Percentiles rank a stretch among this genome's conserved stretches.
Evolutionary conservation across 2,888 invertebrate species (phyloP).

Genomic region (Sphaerophoria taeniata): DNA sequence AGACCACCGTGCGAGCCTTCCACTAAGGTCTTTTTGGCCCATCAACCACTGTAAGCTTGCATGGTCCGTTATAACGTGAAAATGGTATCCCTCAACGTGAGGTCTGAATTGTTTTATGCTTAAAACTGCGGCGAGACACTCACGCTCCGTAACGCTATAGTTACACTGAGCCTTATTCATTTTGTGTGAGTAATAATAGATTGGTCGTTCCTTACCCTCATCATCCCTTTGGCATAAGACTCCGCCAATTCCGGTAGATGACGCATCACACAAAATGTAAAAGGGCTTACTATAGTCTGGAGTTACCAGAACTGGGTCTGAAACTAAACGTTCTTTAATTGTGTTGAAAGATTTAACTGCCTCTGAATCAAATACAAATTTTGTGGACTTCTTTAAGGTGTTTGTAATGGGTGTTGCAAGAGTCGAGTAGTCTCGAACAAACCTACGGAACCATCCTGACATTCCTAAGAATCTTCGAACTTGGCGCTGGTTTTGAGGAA

Average conservation of each 20-base stretch:
- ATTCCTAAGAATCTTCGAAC: constrained; percentile 71
- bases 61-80: constrained; percentile 2
- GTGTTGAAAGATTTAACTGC: constrained; percentile 1
- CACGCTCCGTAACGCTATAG: too few relatives aligned
- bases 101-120: constrained; percentile 46
- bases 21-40: too few relatives aligned
- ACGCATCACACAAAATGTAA: too few relatives aligned
- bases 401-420: constrained; percentile 30
- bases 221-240: too few relatives aligned
- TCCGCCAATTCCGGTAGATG: too few relatives aligned
- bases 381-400: neutral
- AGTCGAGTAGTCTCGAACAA: constrained; percentile 55
- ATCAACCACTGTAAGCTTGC: neutral
- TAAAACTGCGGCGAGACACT: too few relatives aligned
- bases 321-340: too few relatives aligned
- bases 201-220: constrained; percentile 21
- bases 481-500: constrained; percentile 52
- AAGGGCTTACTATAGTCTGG: too few relatives aligned
- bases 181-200: constrained; percentile 24
- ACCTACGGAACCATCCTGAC: constrained; percentile 71
- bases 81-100: constrained; percentile 52
- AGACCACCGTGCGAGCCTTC: too few relatives aligned
- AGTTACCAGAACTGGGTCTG: too few relatives aligned
- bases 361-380: neutral
- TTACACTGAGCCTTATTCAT: constrained; percentile 29